Conservation (phyloP, 30 jellyfish, hydroid and myxozoan species). For the Aurelia coerulea region DNA sequence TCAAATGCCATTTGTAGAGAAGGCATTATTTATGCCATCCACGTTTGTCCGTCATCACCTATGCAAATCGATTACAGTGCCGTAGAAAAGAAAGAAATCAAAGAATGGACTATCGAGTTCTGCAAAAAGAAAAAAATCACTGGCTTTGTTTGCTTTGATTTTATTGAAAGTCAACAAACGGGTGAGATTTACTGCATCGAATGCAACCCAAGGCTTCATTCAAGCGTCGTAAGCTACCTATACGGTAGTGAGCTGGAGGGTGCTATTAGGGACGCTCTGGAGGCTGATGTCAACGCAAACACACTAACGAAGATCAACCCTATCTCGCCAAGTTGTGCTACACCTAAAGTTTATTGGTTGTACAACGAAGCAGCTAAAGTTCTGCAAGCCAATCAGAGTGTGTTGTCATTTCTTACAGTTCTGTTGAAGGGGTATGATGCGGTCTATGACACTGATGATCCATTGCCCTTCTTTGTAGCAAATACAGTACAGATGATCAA, state of each 20-base stretch:
- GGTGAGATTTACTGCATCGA: slow-evolving; percentile 22
- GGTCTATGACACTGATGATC: slow-evolving; percentile 11
- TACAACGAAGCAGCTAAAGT: slow-evolving; percentile 8
- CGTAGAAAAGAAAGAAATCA: not conserved
- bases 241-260: slow-evolving; percentile 4
- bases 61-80: not conserved
- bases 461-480: slow-evolving; percentile 14
- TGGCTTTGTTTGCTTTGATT: slow-evolving; percentile 14
- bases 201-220: slow-evolving; percentile 34
- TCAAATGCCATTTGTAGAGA: slow-evolving; percentile 1
- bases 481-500: slow-evolving; percentile 12
- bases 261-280: not conserved
- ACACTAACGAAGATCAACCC: not conserved
- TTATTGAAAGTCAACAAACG: not conserved
- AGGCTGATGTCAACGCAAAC: not conserved
- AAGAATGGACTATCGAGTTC: slow-evolving; percentile 3
- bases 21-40: not conserved
- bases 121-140: slow-evolving; percentile 3
- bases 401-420: not conserved
- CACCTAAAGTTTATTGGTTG: slow-evolving; percentile 1
- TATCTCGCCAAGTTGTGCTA: not conserved
- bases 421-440: slow-evolving; percentile 25
- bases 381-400: not conserved
- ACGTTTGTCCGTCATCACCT: not conserved
- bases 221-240: slow-evolving; percentile 3